These are phyloP conservation scores for Lasioglossum baleicum DNA, from an alignment of 1,140 invertebrate genomes.

Conservation along the genomic window DNA sequence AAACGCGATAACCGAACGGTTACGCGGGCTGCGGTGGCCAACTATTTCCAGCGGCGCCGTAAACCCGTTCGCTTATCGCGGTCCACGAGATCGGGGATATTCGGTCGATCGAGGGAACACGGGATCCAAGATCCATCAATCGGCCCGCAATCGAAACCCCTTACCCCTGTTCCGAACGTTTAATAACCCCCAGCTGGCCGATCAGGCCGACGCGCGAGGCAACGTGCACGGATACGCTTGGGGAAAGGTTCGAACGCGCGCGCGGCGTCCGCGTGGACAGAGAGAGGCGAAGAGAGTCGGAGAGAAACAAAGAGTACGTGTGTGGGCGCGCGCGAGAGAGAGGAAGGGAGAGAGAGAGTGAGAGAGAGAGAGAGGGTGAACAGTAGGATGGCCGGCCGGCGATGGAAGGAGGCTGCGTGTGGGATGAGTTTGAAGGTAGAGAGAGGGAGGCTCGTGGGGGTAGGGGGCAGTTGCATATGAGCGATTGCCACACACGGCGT, in stretches of 20 bases:
- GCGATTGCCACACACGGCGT: conserved; percentile 77
- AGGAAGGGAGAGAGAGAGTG: background rate
- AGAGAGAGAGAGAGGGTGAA: conserved; percentile 1
- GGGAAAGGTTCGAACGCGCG: no score
- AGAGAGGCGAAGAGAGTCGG: no score
- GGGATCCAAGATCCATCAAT: conserved; percentile 57
- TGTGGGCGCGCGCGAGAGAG: conserved; percentile 25
- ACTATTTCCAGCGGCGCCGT: no score
- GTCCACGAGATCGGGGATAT: conserved; percentile 43
- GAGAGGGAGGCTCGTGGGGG: conserved; percentile 18
- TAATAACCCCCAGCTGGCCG: conserved; percentile 62
- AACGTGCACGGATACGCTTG: conserved; percentile 43
- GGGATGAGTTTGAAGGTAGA: conserved; percentile 7
- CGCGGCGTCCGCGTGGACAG: no score
- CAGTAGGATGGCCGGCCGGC: conserved; percentile 3
- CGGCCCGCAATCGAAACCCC: conserved; percentile 48
- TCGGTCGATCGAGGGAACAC: conserved; percentile 27
- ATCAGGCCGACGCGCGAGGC: conserved; percentile 54
- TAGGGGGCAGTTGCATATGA: conserved; percentile 76
- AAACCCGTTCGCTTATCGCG: no score
- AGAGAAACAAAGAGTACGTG: no score
- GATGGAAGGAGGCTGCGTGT: conserved; percentile 1
- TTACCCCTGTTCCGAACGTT: conserved; percentile 58
- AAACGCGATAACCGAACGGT: no score
- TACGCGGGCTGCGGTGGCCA: no score